Conservation (phyloP, 1,140 invertebrate species). For the Achatina immaculata region DNA sequence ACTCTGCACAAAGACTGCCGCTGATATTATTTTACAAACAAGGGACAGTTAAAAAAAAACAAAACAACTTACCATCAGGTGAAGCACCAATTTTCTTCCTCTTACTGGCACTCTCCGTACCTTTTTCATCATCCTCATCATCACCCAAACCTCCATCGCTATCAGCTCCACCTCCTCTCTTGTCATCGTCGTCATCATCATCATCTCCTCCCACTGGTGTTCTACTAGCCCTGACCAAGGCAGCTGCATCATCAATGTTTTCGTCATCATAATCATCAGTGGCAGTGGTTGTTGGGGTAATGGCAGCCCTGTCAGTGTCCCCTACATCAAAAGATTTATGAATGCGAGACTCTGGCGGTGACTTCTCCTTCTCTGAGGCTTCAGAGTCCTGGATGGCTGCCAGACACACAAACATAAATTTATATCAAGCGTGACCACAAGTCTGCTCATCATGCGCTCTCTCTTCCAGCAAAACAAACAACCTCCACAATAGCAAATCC, state of each 20-base stretch:
- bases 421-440: slow-evolving; percentile 28
- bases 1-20: too few species aligned
- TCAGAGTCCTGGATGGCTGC: slow-evolving; percentile 14
- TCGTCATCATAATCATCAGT: slow-evolving; percentile 27
- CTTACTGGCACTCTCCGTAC: slow-evolving; percentile 7
- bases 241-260: slow-evolving; percentile 32
- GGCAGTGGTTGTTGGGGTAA: background rate
- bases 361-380: slow-evolving; percentile 13
- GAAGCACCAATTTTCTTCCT: slow-evolving; percentile 32
- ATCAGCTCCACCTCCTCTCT: slow-evolving; percentile 27
- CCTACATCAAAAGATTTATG: slow-evolving; percentile 32
- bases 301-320: slow-evolving; percentile 32
- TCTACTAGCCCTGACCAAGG: slow-evolving; percentile 9
- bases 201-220: slow-evolving; percentile 14
- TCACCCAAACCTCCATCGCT: slow-evolving; percentile 27
- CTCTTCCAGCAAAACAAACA: background rate
- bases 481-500: background rate
- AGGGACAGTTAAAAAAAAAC: background rate
- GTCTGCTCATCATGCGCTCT: slow-evolving; percentile 31
- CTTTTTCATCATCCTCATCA: slow-evolving; percentile 40
- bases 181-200: slow-evolving; percentile 36
- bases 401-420: too few species aligned
- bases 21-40: background rate
- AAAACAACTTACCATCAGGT: slow-evolving; percentile 19
- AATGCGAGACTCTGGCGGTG: background rate